Evolutionary conservation across 2,797 vertebrate genomes (phyloP).

Genomic region (Tenualosa thibaudeaui): DNA sequence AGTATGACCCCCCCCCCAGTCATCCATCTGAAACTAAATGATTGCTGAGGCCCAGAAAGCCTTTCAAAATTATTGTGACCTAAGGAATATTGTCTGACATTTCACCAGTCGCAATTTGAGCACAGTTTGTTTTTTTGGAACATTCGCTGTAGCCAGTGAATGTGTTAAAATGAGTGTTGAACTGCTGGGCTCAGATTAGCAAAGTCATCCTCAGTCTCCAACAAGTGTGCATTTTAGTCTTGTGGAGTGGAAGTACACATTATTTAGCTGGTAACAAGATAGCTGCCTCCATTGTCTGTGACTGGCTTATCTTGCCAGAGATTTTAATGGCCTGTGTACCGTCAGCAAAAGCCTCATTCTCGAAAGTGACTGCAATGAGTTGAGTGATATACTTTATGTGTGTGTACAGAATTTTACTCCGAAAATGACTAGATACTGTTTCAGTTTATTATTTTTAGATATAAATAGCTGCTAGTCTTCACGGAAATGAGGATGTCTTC

Average conservation of each 20-base stretch:
- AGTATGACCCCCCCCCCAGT: neutral
- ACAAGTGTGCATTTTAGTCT: constrained; percentile 18
- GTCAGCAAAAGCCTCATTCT: constrained; percentile 14
- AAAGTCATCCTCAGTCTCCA: constrained; percentile 13
- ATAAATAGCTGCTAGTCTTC: neutral
- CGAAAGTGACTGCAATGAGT: constrained; percentile 14
- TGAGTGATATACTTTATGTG: constrained; percentile 5
- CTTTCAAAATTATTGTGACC: neutral
- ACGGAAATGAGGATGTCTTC: neutral
- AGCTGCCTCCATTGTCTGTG: constrained; percentile 24
- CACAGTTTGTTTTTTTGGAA: constrained; percentile 23
- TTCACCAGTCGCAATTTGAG: constrained; percentile 2
- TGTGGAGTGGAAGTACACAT: constrained; percentile 15
- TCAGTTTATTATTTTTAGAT: neutral
- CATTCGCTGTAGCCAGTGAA: neutral
- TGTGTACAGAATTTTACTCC: neutral
- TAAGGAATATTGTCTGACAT: constrained; percentile 14
- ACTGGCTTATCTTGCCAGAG: constrained; percentile 20
- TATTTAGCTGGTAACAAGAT: constrained; percentile 18
- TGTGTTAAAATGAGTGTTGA: neutral
- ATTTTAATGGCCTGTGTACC: constrained; percentile 5
- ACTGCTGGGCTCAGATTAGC: constrained; percentile 9
- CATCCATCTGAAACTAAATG: neutral
- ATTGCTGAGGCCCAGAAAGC: neutral
- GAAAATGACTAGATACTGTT: constrained; percentile 18